phyloP scores from a whole-genome alignment of 2,113 vertebrate species.

The Garra rufa region DNA sequence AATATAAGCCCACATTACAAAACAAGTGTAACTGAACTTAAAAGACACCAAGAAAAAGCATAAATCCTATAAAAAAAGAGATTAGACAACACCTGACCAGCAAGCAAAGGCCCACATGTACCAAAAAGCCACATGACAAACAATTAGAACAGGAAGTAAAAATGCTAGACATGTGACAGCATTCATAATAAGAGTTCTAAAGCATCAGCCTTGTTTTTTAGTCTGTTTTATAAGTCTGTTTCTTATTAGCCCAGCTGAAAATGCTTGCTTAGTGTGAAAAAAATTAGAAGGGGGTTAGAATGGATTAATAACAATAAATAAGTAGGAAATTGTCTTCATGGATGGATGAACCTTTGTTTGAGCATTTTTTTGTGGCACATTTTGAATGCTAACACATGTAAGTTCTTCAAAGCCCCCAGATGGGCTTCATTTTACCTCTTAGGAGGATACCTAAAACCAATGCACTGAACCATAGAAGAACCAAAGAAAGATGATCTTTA shows the following conservation, averaged over 20 bases:
- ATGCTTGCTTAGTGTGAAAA: neutral
- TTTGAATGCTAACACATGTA: neutral
- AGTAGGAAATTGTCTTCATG: neutral
- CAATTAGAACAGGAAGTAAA: neutral
- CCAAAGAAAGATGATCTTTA: neutral
- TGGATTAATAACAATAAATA: neutral
- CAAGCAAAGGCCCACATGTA: neutral
- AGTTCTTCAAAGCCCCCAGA: neutral
- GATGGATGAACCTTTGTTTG: neutral
- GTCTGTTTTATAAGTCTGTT: neutral
- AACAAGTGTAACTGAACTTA: neutral
- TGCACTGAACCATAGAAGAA: neutral
- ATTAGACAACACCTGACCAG: neutral
- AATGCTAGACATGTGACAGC: neutral
- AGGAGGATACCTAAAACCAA: neutral
- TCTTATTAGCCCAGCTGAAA: neutral
- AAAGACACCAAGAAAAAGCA: neutral
- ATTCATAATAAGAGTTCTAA: conserved; percentile 14
- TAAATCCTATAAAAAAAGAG: neutral
- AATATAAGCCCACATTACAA: neutral
- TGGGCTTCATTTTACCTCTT: neutral
- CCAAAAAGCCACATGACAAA: neutral
- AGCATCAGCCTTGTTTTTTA: neutral
- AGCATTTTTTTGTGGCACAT: neutral
- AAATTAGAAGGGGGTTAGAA: neutral